Evolutionary conservation across 2,888 invertebrate genomes (phyloP), one percentile per base, ranked within the genome.

Genomic region (Opisthograptis luteolata): DNA sequence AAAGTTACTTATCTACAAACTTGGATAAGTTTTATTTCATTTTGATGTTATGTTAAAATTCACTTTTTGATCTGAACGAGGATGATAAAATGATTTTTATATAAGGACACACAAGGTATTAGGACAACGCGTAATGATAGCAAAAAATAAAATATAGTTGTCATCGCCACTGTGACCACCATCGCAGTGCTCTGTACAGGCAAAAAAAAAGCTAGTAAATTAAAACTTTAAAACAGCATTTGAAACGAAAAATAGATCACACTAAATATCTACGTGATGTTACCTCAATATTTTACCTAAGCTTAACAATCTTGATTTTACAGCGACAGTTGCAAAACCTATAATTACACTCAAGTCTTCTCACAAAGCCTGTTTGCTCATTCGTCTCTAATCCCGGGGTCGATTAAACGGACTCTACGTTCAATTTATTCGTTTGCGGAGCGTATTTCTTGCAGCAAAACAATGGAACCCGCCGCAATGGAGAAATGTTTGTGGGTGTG

Each of bases 331-430:
- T 13, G 19, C 15, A 34, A 15, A 35, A 47, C 40, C 47, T 48
- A 41, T 58, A 58, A 55, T 55, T 50, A 58, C 50, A 47, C 22
- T 43, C 42, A 51, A 57, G 58, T 55, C 55, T 58, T 58, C 53
- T 59, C 58, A 56, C 54, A 54, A 50, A 58, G 51, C 51, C 59
- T 59, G 51, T 43, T 58, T 54, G 46, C 48, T 58, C 61, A 41
- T 53, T 62, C 60, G 62, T 56, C 50, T 55, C 53, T 67, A 68
- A 70, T 69, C 56, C 63, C 41, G 34, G 53, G 65, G 56, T 63
- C 62, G 57, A 71, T 64, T 67, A 64, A 69, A 61, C 58, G 43
- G 45, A 58, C 60, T 64, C 59, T 54, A 56, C 56, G 58, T 61
- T 66, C 62, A 64, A 65, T 66, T 66, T 63, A 70, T 62, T 55